A percentile compares a stretch with the other conserved stretches of the same genome.
phyloP scores from a whole-genome alignment of 2,113 vertebrate species.

The Ciconia boyciana region DNA sequence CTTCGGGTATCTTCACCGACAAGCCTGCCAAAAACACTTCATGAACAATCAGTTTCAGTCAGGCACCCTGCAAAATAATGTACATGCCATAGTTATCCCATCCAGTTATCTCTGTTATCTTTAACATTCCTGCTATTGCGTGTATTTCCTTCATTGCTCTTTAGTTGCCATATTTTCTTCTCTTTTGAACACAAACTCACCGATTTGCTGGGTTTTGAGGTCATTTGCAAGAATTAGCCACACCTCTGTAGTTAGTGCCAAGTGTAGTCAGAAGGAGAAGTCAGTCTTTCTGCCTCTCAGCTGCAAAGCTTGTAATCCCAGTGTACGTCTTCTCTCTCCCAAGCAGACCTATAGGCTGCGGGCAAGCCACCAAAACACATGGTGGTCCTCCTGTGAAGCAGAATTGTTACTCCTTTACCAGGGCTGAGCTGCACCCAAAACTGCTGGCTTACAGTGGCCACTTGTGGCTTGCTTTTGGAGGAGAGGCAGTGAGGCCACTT shows the following conservation, averaged over 20 bases:
- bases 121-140: not conserved
- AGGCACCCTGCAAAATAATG: not conserved
- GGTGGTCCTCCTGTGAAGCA: not conserved
- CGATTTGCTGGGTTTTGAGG: not conserved
- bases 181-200: not conserved
- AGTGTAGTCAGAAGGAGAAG: not conserved
- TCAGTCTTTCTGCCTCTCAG: not conserved
- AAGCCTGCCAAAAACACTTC: not conserved
- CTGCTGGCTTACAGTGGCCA: not conserved
- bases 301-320: not conserved
- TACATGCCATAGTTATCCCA: not conserved
- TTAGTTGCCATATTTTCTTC: not conserved
- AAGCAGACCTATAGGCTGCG: not conserved
- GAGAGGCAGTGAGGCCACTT: not conserved
- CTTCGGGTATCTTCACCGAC: not conserved
- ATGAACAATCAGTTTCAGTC: not conserved
- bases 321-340: accelerated
- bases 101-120: not conserved
- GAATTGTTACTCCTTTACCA: not conserved
- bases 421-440: not conserved
- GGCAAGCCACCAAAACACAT: not conserved
- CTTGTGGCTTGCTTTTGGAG: not conserved
- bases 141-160: not conserved
- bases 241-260: not conserved
- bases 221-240: not conserved